A percentile compares a stretch with the other conserved stretches of the same genome.
These are phyloP conservation scores for Ferrisia virgata DNA, from an alignment of 2,888 invertebrate species.

Conservation along the genomic window DNA sequence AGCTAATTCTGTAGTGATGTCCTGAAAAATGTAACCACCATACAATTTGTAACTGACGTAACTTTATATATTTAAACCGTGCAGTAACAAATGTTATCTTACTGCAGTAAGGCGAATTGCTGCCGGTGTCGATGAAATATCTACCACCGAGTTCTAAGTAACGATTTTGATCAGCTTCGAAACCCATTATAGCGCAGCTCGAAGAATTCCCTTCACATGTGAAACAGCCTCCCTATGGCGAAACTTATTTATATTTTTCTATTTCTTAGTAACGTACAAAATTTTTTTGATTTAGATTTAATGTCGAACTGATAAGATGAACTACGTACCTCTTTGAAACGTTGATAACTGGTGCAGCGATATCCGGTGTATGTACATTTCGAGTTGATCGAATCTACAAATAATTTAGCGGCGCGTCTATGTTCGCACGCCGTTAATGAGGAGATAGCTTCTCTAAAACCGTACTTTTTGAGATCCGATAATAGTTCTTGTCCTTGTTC, in stretches of 20 bases:
- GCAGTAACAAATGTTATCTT: not conserved
- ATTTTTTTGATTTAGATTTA: not conserved
- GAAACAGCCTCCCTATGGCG: constrained; percentile 68
- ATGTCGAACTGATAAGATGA: too few species aligned
- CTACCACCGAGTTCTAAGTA: constrained; percentile 63
- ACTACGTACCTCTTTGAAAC: constrained; percentile 64
- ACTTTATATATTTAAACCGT: too few species aligned
- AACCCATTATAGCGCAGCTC: constrained; percentile 74
- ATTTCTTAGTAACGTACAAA: too few species aligned
- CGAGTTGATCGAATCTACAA: constrained; percentile 76
- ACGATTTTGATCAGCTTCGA: constrained; percentile 53
- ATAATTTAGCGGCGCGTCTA: constrained; percentile 78
- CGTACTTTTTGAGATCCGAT: constrained; percentile 71
- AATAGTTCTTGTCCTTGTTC: constrained; percentile 65
- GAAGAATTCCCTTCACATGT: constrained; percentile 63
- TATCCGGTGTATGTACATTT: constrained; percentile 78
- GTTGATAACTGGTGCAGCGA: constrained; percentile 73
- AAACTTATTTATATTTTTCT: too few species aligned
- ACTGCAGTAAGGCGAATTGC: constrained; percentile 75
- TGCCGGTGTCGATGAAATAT: constrained; percentile 72
- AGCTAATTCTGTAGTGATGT: constrained; percentile 71
- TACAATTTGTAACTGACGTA: too few species aligned
- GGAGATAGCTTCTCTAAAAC: constrained; percentile 75
- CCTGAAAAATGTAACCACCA: constrained; percentile 57
- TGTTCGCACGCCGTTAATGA: constrained; percentile 82